A percentile compares a stretch with the other conserved stretches of the same genome.
phyloP scores from a whole-genome alignment of 2,797 vertebrate species.

The Mormyrops boulengeri region DNA sequence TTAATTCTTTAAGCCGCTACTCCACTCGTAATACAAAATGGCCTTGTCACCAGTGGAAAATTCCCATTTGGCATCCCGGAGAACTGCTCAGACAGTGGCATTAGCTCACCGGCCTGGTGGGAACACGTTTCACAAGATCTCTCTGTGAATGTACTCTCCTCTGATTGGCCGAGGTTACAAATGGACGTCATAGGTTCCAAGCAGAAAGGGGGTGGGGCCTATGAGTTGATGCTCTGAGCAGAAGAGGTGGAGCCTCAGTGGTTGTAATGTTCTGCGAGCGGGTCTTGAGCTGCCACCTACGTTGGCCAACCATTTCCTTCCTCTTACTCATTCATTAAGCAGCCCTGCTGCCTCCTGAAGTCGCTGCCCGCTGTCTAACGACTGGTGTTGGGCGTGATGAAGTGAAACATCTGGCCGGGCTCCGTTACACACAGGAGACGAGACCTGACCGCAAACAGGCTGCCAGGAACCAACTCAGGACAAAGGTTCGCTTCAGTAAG shows the following conservation, averaged over 20 bases:
- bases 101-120: background rate
- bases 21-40: conserved; percentile 1
- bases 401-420: background rate
- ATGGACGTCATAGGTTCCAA: background rate
- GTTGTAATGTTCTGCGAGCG: background rate
- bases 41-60: conserved; percentile 15
- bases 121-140: background rate
- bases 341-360: background rate
- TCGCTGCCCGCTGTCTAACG: background rate
- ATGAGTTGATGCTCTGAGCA: background rate
- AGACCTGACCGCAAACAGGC: background rate
- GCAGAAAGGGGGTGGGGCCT: background rate
- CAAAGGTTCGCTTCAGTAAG: conserved; percentile 1
- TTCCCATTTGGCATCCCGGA: conserved; percentile 13
- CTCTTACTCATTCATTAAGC: conserved; percentile 31
- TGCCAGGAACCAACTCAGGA: background rate
- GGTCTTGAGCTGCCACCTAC: conserved; percentile 15
- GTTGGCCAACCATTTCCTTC: conserved; percentile 43
- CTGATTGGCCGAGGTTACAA: conserved; percentile 9
- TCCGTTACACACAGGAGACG: background rate
- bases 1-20: background rate
- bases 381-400: background rate
- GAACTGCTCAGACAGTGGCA: conserved; percentile 1
- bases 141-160: conserved; percentile 6
- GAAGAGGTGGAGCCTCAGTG: background rate